Conservation (phyloP, 2,113 vertebrate genomes). For the Eublepharis macularius region DNA sequence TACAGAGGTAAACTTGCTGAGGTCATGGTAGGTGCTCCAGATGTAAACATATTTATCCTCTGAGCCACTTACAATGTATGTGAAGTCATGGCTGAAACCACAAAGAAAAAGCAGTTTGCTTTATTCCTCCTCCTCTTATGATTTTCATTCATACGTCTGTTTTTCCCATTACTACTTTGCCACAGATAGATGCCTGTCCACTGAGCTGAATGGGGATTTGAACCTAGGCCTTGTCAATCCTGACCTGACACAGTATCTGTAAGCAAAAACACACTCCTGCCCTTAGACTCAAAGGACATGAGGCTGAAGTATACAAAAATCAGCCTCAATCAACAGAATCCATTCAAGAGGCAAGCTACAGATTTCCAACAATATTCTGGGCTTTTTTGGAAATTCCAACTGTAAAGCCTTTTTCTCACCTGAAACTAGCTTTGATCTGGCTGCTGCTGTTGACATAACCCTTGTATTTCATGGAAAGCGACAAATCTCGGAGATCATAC, state of each 20-base stretch:
- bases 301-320: too few relatives aligned
- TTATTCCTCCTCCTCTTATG: too few relatives aligned
- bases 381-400: not conserved
- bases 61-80: slow-evolving; percentile 96
- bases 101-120: slow-evolving; percentile 6
- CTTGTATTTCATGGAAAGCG: slow-evolving; percentile 98
- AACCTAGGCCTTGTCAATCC: not conserved
- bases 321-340: not conserved
- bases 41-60: slow-evolving; percentile 98
- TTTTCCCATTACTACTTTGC: too few relatives aligned
- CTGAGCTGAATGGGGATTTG: not conserved
- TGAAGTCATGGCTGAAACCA: slow-evolving; percentile 90
- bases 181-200: not conserved
- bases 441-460: slow-evolving; percentile 98
- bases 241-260: not conserved
- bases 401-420: slow-evolving; percentile 72
- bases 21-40: slow-evolving; percentile 98
- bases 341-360: not conserved
- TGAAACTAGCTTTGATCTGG: slow-evolving; percentile 99
- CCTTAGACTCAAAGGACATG: not conserved
- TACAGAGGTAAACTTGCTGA: slow-evolving; percentile 97
- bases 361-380: not conserved
- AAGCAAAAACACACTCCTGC: not conserved
- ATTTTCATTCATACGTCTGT: accelerated
- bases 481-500: slow-evolving; percentile 96